Conservation (phyloP, 2,797 vertebrate genomes). For the Lagorchestes hirsutus region DNA sequence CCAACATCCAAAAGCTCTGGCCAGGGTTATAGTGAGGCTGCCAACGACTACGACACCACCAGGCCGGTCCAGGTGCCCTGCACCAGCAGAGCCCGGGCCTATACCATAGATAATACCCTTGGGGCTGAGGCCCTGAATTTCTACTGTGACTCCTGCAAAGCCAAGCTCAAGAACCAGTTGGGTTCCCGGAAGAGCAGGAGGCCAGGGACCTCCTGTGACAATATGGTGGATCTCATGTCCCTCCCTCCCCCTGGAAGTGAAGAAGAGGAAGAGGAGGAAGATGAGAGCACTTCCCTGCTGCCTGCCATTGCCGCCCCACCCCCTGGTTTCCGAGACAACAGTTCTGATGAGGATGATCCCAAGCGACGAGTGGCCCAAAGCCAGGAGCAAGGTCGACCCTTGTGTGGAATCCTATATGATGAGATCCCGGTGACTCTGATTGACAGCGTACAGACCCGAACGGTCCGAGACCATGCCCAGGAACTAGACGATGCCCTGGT, state of each 20-base stretch:
- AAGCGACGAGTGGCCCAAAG: conserved; percentile 90
- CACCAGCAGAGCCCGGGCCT: conserved; percentile 90
- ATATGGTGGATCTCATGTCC: conserved; percentile 94
- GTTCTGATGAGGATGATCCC: conserved; percentile 96
- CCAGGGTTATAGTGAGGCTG: conserved; percentile 85
- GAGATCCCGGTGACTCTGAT: conserved; percentile 98
- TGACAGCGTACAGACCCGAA: conserved; percentile 94
- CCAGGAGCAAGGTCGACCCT: conserved; percentile 84
- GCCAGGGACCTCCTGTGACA: conserved; percentile 90
- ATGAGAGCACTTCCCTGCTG: conserved; percentile 89
- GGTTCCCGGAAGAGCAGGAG: conserved; percentile 82
- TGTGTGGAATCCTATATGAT: conserved; percentile 86
- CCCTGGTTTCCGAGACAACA: conserved; percentile 98
- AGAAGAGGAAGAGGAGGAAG: conserved; percentile 92
- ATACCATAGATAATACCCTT: conserved; percentile 92
- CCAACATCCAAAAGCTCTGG: conserved; percentile 94
- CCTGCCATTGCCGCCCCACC: conserved; percentile 96
- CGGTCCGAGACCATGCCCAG: conserved; percentile 96
- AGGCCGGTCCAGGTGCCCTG: conserved; percentile 85
- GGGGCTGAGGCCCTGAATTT: conserved; percentile 85
- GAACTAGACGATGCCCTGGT: conserved; percentile 98
- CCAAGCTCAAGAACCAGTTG: conserved; percentile 88
- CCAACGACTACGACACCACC: conserved; percentile 77
- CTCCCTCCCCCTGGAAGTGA: conserved; percentile 96
- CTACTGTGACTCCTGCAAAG: conserved; percentile 97